Evolutionary conservation across 2,888 invertebrate species (phyloP).

Genomic region (Hydriomena furcata): DNA sequence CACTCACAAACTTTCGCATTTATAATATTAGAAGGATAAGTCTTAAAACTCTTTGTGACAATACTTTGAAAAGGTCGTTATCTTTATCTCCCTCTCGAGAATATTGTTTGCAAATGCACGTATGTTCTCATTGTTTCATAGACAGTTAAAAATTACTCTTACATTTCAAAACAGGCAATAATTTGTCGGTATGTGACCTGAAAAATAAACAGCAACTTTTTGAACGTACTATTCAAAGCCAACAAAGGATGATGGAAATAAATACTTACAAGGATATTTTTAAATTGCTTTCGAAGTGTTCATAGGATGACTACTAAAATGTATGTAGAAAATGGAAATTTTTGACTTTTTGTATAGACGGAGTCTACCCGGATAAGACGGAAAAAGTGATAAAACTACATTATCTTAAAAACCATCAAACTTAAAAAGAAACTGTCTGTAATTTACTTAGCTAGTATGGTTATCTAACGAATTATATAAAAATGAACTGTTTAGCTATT

Average conservation of each 20-base stretch:
- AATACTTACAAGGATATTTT: neutral
- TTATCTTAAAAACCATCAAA: no score
- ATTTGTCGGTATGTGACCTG: slow-evolving; percentile 21
- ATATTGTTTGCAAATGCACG: slow-evolving; percentile 25
- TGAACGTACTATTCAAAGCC: neutral
- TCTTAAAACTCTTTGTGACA: slow-evolving; percentile 3
- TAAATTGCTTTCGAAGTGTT: no score
- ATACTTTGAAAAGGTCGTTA: slow-evolving; percentile 22
- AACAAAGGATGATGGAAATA: neutral
- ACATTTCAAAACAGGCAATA: slow-evolving; percentile 17
- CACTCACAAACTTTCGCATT: neutral
- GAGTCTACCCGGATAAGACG: no score
- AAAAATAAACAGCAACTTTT: slow-evolving; percentile 1
- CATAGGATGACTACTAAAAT: no score
- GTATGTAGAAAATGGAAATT: no score
- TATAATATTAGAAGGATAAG: neutral
- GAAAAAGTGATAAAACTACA: no score
- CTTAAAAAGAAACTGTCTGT: no score
- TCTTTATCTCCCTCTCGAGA: slow-evolving; percentile 25
- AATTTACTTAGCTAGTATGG: no score
- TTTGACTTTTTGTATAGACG: no score
- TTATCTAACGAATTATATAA: no score
- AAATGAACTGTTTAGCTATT: no score
- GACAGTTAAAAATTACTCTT: slow-evolving; percentile 27
- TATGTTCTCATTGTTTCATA: slow-evolving; percentile 1